phyloP scores from a whole-genome alignment of 2,113 vertebrate genomes.

The Chinchilla lanigera region DNA sequence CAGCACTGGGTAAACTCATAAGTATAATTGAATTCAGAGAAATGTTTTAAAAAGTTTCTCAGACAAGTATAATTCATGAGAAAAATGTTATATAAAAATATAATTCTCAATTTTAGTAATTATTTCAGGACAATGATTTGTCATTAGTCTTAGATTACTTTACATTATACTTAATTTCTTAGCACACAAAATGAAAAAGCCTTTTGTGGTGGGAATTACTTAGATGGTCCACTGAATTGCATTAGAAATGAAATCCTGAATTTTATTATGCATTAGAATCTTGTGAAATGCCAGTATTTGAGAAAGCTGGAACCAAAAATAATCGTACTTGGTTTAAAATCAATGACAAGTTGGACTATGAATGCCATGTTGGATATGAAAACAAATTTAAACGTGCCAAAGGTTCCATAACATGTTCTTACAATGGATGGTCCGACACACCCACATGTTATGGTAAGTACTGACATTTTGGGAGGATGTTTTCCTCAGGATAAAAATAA shows the following conservation, averaged over 20 bases:
- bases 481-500: background rate
- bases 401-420: conserved; percentile 62
- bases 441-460: conserved; percentile 80
- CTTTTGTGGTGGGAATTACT: background rate
- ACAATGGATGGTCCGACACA: conserved; percentile 76
- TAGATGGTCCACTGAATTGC: background rate
- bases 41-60: background rate
- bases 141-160: background rate
- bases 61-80: background rate
- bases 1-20: background rate
- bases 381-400: conserved; percentile 49
- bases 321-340: conserved; percentile 63
- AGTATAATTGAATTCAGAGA: background rate
- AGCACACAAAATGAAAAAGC: background rate
- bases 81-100: background rate
- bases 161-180: background rate
- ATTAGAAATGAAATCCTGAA: background rate
- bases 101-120: background rate
- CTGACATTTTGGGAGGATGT: background rate
- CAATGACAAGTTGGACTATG: conserved; percentile 79
- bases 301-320: conserved; percentile 31
- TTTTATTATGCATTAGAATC: conserved; percentile 77
- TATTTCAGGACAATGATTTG: background rate
- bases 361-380: conserved; percentile 80
- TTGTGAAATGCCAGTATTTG: conserved; percentile 58